phyloP scores from a whole-genome alignment of 2,888 invertebrate genomes.

The Reticulitermes lucifugus region DNA sequence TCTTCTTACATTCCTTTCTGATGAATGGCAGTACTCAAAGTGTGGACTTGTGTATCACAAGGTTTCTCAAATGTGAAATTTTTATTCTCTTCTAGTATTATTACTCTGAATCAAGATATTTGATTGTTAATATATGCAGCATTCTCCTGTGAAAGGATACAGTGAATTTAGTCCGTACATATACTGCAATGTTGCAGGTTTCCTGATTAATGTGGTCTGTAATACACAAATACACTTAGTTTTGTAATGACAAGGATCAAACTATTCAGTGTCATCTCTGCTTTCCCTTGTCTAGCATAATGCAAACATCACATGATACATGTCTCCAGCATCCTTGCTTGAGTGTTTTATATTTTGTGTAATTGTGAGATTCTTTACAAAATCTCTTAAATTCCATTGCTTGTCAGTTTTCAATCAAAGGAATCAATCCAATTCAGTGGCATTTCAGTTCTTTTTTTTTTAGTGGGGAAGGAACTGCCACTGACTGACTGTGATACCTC shows the following conservation, averaged over 20 bases:
- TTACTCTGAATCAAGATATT: too few species aligned
- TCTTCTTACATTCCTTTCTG: too few species aligned
- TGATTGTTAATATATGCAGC: too few species aligned
- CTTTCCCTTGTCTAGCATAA: not conserved
- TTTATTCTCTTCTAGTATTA: too few species aligned
- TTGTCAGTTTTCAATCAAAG: not conserved
- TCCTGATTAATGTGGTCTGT: not conserved
- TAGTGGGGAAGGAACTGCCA: not conserved
- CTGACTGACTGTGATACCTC: slow-evolving; percentile 10
- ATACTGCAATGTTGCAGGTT: not conserved
- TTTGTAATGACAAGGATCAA: not conserved
- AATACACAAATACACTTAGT: not conserved
- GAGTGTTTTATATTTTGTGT: not conserved
- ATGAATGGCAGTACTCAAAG: too few species aligned
- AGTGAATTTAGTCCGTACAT: not conserved
- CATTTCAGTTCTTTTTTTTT: not conserved
- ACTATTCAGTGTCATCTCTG: not conserved
- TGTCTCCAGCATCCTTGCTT: not conserved
- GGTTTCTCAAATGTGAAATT: too few species aligned
- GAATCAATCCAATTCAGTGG: not conserved
- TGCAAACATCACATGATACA: not conserved
- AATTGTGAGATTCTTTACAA: not conserved
- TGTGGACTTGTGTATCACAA: too few species aligned
- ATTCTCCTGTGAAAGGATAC: not conserved
- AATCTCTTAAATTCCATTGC: not conserved